Evolutionary conservation across 53 echinoderm and acorn worm species (phyloP).

Genomic region (Patiria pectinifera): DNA sequence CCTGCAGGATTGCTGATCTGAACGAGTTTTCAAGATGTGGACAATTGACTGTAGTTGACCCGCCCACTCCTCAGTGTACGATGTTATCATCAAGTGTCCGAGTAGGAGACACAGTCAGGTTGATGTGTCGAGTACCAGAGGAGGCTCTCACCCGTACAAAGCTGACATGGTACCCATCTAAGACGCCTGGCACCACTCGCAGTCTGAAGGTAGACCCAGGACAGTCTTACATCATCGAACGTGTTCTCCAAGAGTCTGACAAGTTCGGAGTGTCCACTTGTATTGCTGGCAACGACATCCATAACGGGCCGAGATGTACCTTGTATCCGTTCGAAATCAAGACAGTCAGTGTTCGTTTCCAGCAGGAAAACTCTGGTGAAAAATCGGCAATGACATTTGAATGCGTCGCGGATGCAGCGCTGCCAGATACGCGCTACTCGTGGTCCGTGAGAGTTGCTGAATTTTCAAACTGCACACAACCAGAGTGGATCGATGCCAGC

Average conservation of each 20-base stretch:
- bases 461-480: too few relatives aligned
- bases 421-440: too few relatives aligned
- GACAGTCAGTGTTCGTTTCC: not conserved
- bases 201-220: not conserved
- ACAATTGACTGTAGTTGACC: conserved; percentile 15
- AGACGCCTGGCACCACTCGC: not conserved
- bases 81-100: not conserved
- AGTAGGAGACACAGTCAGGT: not conserved
- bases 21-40: conserved; percentile 38
- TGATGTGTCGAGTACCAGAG: conserved; percentile 19
- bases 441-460: too few relatives aligned
- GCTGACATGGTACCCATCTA: conserved; percentile 4
- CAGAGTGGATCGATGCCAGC: too few relatives aligned
- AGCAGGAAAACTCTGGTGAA: not conserved
- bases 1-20: not conserved
- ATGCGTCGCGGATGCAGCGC: too few relatives aligned
- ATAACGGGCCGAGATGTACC: not conserved
- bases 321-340: not conserved
- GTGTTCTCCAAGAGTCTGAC: conserved; percentile 1
- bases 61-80: conserved; percentile 32
- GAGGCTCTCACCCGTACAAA: not conserved
- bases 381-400: too few relatives aligned
- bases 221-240: not conserved
- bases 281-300: conserved; percentile 1
- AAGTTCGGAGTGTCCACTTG: conserved; percentile 2